Percentiles rank a stretch among this genome's conserved stretches.
phyloP scores from a whole-genome alignment of 2,888 invertebrate species.

The Elmis aenea region DNA sequence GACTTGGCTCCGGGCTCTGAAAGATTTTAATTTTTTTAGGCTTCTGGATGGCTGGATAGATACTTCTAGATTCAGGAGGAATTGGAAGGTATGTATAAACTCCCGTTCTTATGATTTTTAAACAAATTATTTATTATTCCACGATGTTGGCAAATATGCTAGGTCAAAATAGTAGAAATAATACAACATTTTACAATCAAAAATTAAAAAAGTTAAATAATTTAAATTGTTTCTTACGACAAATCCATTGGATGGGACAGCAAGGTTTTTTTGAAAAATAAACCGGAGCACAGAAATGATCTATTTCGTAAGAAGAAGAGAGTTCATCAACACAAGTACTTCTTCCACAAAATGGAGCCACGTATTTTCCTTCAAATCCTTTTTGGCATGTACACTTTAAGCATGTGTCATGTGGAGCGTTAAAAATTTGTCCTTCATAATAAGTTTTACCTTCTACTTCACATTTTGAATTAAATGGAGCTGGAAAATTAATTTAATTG shows the following conservation, averaged over 20 bases:
- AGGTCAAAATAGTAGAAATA: too few species aligned
- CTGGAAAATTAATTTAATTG: conserved; percentile 8
- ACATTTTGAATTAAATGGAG: conserved; percentile 12
- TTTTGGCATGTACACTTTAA: conserved; percentile 21
- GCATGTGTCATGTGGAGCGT: conserved; percentile 14
- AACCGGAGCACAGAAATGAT: conserved; percentile 25
- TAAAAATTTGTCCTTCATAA: conserved; percentile 21
- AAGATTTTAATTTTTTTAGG: too few species aligned
- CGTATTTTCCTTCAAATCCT: conserved; percentile 22
- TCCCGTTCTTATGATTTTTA: too few species aligned
- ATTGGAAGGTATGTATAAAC: too few species aligned
- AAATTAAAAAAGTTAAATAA: too few species aligned
- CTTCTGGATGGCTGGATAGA: too few species aligned
- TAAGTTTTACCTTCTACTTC: conserved; percentile 15
- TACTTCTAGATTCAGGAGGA: too few species aligned
- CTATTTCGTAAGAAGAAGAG: conserved; percentile 10
- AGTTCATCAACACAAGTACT: conserved; percentile 19
- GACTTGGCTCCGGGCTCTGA: too few species aligned
- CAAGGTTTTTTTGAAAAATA: conserved; percentile 16
- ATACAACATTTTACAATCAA: too few species aligned
- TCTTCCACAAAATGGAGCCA: conserved; percentile 22
- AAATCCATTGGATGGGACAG: conserved; percentile 22
- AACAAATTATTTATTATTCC: too few species aligned
- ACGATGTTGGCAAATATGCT: too few species aligned
- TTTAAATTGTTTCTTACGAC: too few species aligned